Conservation (phyloP, 2,888 invertebrate species). For the Lacanobia oleracea region DNA sequence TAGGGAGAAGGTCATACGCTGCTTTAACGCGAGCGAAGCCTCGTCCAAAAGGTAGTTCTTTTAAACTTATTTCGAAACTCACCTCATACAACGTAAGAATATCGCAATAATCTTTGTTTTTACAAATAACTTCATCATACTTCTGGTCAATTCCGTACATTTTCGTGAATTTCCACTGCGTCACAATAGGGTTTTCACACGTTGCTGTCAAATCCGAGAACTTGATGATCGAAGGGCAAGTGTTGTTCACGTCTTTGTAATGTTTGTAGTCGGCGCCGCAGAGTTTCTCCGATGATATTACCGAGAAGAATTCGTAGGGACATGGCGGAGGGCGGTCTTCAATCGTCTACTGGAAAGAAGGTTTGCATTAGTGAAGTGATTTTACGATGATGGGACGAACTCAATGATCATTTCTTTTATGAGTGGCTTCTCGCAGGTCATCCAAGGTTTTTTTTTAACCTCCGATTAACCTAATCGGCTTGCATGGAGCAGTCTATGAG, state of each 20-base stretch:
- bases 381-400: background rate
- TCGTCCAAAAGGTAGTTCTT: too few species aligned
- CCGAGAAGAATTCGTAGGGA: conserved; percentile 77
- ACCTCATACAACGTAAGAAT: conserved; percentile 78
- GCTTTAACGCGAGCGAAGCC: too few species aligned
- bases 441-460: too few species aligned
- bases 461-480: too few species aligned
- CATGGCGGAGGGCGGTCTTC: conserved; percentile 77
- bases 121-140: conserved; percentile 71
- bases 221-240: conserved; percentile 68
- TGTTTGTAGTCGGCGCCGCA: conserved; percentile 71
- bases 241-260: conserved; percentile 48
- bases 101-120: conserved; percentile 74
- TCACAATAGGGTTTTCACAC: conserved; percentile 80
- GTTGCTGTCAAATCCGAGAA: conserved; percentile 67
- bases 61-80: conserved; percentile 30
- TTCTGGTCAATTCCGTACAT: conserved; percentile 65
- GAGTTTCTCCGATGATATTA: conserved; percentile 65
- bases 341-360: conserved; percentile 72
- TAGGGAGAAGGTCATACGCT: too few species aligned
- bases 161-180: conserved; percentile 71
- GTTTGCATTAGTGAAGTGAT: conserved; percentile 3
- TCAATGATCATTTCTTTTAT: too few species aligned
- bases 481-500: too few species aligned
- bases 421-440: too few species aligned